phyloP scores from a whole-genome alignment of 2,113 vertebrate genomes.

The Micronisus gabar region DNA sequence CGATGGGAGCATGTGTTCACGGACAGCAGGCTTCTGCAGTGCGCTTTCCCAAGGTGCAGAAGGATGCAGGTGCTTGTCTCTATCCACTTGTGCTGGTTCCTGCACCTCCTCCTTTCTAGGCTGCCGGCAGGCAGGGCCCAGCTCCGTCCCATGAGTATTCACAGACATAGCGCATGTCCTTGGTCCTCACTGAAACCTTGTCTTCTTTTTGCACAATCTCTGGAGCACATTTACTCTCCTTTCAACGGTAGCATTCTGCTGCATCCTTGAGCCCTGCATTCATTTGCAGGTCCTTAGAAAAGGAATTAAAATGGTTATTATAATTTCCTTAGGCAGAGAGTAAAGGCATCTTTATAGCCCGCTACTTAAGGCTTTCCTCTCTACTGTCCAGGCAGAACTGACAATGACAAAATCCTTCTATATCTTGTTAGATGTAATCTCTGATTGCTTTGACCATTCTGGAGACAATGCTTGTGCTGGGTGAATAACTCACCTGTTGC shows the following conservation, averaged over 20 bases:
- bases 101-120: neutral
- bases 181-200: neutral
- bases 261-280: neutral
- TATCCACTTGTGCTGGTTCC: neutral
- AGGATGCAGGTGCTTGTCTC: neutral
- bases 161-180: neutral
- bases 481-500: neutral
- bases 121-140: neutral
- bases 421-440: neutral
- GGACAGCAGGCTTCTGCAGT: neutral
- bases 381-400: neutral
- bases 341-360: neutral
- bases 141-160: neutral
- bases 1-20: accelerated
- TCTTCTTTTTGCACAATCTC: neutral
- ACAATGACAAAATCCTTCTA: neutral
- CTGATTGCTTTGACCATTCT: no score
- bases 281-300: neutral
- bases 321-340: neutral
- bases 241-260: neutral
- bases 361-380: neutral
- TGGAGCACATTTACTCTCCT: neutral
- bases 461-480: neutral
- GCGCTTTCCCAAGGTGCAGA: neutral
- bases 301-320: neutral